phyloP scores from a whole-genome alignment of 2,888 invertebrate genomes.

The Lymantria monacha region DNA sequence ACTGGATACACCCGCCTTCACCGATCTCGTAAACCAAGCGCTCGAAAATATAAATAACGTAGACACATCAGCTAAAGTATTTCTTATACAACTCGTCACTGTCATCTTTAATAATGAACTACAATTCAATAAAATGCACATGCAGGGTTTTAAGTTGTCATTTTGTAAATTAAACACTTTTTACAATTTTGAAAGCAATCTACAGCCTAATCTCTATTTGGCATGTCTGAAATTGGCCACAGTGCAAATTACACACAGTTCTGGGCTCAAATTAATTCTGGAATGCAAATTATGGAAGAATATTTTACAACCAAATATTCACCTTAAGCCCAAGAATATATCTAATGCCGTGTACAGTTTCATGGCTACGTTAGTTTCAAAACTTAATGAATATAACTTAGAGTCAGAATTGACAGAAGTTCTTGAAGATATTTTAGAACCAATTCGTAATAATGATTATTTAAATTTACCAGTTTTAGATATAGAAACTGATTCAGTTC shows the following conservation, averaged over 20 bases:
- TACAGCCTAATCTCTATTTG: conserved; percentile 23
- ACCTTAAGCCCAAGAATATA: conserved; percentile 20
- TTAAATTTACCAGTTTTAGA: conserved; percentile 22
- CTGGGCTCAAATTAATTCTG: conserved; percentile 34
- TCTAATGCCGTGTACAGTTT: conserved; percentile 32
- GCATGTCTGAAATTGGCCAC: conserved; percentile 31
- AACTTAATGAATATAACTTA: conserved; percentile 37
- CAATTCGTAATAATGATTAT: conserved; percentile 30
- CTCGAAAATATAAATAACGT: conserved; percentile 30
- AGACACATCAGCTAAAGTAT: conserved; percentile 33
- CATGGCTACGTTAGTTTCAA: conserved; percentile 35
- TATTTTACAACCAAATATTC: conserved; percentile 22
- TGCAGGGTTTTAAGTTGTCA: conserved; percentile 26
- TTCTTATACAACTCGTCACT: conserved; percentile 36
- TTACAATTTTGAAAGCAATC: conserved; percentile 16
- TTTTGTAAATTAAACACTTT: conserved; percentile 20
- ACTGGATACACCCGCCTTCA: conserved; percentile 39
- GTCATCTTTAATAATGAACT: conserved; percentile 42
- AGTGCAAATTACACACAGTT: conserved; percentile 32
- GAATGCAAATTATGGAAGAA: conserved; percentile 33
- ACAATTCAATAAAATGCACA: conserved; percentile 41
- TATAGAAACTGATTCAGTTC: conserved; percentile 23
- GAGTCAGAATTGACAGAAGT: conserved; percentile 36
- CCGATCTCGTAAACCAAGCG: conserved; percentile 38
- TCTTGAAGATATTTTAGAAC: conserved; percentile 30